Percentiles rank a stretch among this genome's conserved stretches.
Conservation (phyloP, 2,797 vertebrate genomes). For the Spinus pinus region DNA sequence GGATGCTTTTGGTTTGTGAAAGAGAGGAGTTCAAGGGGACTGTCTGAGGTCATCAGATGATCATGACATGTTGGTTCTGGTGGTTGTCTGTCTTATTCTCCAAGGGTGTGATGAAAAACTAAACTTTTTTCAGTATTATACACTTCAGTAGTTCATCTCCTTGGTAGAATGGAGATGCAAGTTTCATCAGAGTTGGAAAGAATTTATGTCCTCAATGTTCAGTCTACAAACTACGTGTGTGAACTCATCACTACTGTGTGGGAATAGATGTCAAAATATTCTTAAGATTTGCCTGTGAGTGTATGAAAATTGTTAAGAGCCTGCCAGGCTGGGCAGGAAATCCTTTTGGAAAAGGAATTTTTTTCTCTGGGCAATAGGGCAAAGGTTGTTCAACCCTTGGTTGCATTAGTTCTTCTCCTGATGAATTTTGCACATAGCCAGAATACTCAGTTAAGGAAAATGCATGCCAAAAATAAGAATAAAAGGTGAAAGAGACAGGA, state of each 20-base stretch:
- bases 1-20: neutral
- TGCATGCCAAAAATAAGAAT: neutral
- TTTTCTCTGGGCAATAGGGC: neutral
- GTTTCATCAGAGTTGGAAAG: neutral
- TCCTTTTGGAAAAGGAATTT: neutral
- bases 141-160: neutral
- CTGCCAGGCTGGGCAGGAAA: neutral
- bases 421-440: neutral
- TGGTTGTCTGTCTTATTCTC: neutral
- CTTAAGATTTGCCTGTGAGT: neutral
- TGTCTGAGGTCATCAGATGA: neutral
- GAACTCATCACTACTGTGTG: neutral
- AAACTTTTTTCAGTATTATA: neutral
- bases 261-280: neutral
- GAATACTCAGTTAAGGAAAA: neutral
- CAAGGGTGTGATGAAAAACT: neutral
- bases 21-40: neutral
- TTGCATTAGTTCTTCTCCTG: neutral
- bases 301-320: neutral
- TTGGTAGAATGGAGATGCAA: neutral
- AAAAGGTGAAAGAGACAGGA: neutral
- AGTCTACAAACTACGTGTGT: neutral
- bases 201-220: neutral
- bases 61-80: neutral
- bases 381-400: neutral